Evolutionary conservation across 92 coral and sea anemone genomes (phyloP), one percentile per base, ranked within the genome.

Genomic region (Micromussa lordhowensis): DNA sequence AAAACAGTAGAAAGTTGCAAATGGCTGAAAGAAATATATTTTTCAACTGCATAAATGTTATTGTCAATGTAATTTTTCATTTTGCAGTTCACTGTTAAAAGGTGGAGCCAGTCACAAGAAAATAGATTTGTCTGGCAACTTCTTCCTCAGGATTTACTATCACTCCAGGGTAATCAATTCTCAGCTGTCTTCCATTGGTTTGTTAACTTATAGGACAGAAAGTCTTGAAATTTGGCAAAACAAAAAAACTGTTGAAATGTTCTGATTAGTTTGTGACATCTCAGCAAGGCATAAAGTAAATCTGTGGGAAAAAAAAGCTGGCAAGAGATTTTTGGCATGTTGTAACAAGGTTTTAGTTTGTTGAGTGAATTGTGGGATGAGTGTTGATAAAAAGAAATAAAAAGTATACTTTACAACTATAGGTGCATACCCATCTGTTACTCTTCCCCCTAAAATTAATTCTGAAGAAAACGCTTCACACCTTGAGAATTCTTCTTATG

Each of bases 51-150:
- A 36, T 55, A 19, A 24, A 18, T 21, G 18, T 58, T 5, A 58
- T 80, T 77, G 34, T 22, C 32, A 9, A 3, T n/a, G 0, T 28
- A 63, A 10, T 61, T 28, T 53, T 35, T 85, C 17, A 18, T 58
- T 75, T 85, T 82, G 18, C 83, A 97, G 99, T 83, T 92, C 98
- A n/a, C 38, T 96, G 87, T 69, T 96, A 82, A 97, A 96, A 80
- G 99, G 99, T n/a, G 96, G 94, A 72, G 89, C 96, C 59, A 96
- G 98, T 82, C 99, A 97, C 94, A 97, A 97, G 92, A 94, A 89
- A 84, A 95, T 96, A 53, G 99, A 93, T 84, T 87, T 91, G 61
- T 89, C 98, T 24, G 96, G 98, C 36, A 97, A 97, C 87, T 93
- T 91, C 85, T 89, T 97, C 79, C 96, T 96, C 35, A 88, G 92